Evolutionary conservation across 2,797 vertebrate genomes (phyloP).

Genomic region (Muscicapa striata): DNA sequence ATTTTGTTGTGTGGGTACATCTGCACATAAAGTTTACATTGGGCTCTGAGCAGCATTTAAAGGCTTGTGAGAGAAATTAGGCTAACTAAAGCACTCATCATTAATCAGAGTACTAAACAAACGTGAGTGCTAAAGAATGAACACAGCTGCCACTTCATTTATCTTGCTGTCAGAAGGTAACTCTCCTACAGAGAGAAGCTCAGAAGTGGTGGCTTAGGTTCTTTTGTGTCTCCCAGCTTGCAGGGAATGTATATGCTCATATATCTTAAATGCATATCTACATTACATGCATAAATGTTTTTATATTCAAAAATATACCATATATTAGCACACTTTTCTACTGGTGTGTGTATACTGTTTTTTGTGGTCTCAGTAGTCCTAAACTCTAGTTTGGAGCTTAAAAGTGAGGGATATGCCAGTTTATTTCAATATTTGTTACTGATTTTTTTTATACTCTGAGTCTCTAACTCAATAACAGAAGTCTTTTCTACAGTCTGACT

Average conservation of each 20-base stretch:
- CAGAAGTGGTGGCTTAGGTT: background rate
- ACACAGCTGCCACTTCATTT: slow-evolving; percentile 64
- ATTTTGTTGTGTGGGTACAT: slow-evolving; percentile 46
- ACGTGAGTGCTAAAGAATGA: slow-evolving; percentile 46
- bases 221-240: slow-evolving; percentile 54
- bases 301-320: background rate
- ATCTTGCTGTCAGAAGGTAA: slow-evolving; percentile 62
- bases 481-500: background rate
- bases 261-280: background rate
- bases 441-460: background rate
- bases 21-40: slow-evolving; percentile 36
- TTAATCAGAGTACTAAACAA: slow-evolving; percentile 61
- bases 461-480: background rate
- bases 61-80: slow-evolving; percentile 54
- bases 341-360: background rate
- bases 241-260: background rate
- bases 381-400: background rate
- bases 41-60: slow-evolving; percentile 26
- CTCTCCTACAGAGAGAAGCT: slow-evolving; percentile 46
- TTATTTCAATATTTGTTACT: background rate
- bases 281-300: background rate
- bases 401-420: background rate
- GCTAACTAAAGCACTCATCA: slow-evolving; percentile 49
- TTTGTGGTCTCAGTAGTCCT: background rate
- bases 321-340: background rate